Evolutionary conservation across 30 jellyfish, hydroid and myxozoan genomes (phyloP).

Genomic region (Aurelia sp.): DNA sequence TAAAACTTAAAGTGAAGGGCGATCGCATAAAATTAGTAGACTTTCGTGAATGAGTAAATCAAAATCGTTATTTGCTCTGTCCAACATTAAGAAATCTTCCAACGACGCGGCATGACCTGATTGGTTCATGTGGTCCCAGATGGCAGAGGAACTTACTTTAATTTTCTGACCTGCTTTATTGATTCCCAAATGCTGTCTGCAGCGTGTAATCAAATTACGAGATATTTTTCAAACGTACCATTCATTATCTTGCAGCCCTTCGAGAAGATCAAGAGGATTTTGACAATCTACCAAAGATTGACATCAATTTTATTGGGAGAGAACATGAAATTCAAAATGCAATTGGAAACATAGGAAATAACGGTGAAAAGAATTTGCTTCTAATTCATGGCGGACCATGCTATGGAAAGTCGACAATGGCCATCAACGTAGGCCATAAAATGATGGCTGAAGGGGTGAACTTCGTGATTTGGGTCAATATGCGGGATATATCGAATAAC

Average conservation of each 20-base stretch:
- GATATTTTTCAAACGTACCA: too few relatives aligned
- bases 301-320: slow-evolving; percentile 7
- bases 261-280: slow-evolving; percentile 28
- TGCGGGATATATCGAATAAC: slow-evolving; percentile 14
- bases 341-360: background rate
- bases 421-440: slow-evolving; percentile 14
- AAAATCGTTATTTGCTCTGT: too few relatives aligned
- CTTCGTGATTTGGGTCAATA: slow-evolving; percentile 42
- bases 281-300: background rate
- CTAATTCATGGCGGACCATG: slow-evolving; percentile 34
- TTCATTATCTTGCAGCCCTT: background rate
- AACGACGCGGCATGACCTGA: too few relatives aligned
- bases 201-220: too few relatives aligned
- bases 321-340: background rate
- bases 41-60: too few relatives aligned
- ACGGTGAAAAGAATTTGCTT: background rate
- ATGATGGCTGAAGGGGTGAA: slow-evolving; percentile 10
- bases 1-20: too few relatives aligned
- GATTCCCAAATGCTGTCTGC: too few relatives aligned
- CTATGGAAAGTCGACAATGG: slow-evolving; percentile 23
- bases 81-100: too few relatives aligned
- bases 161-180: too few relatives aligned
- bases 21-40: too few relatives aligned
- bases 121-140: too few relatives aligned
- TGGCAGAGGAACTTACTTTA: too few relatives aligned